These are phyloP conservation scores for Calonectris borealis DNA, from an alignment of 2,113 vertebrate genomes.

Conservation along the genomic window DNA sequence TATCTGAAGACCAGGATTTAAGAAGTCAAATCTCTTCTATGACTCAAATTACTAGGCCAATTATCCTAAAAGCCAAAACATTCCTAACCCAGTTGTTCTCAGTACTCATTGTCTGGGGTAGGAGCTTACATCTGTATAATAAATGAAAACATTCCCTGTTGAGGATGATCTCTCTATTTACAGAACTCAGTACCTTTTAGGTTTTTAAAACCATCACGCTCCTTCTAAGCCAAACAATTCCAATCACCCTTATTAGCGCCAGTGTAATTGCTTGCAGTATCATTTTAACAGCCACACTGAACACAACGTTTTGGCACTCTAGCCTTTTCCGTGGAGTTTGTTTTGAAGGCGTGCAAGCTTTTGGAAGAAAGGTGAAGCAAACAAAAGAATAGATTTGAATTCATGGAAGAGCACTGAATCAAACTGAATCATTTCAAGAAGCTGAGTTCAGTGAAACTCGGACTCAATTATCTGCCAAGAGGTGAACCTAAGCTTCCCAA, in stretches of 20 bases:
- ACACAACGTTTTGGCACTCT: neutral
- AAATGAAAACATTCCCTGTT: neutral
- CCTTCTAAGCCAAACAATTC: neutral
- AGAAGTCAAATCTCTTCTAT: neutral
- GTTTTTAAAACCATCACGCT: neutral
- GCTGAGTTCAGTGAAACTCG: neutral
- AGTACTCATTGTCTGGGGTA: neutral
- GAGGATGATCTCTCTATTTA: neutral
- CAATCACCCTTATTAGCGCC: neutral
- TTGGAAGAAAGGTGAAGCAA: neutral
- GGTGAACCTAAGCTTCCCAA: neutral
- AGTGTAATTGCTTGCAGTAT: neutral
- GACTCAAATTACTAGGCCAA: neutral
- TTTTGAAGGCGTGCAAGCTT: neutral
- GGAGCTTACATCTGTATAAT: neutral
- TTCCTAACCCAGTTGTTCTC: neutral
- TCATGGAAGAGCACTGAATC: neutral
- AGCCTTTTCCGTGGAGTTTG: neutral
- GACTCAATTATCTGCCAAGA: neutral
- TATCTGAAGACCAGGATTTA: neutral
- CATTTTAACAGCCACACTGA: neutral
- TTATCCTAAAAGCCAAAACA: neutral
- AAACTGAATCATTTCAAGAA: neutral
- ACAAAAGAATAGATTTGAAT: neutral
- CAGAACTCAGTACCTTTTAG: neutral